These are phyloP conservation scores for Papilio gigon DNA, from an alignment of 2,888 invertebrate species.

Conservation along the genomic window DNA sequence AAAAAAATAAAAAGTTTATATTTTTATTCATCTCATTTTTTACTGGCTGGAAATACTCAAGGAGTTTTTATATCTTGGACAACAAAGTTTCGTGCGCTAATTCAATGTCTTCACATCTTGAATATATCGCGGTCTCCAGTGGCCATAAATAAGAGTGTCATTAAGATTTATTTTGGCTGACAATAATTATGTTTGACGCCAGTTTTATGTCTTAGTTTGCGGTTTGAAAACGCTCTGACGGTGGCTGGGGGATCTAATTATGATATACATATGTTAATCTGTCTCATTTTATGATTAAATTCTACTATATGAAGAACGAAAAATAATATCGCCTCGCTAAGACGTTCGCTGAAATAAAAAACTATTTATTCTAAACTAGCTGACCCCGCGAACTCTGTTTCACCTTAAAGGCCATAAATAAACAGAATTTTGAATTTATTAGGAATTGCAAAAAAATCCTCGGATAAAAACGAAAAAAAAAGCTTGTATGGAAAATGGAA, in stretches of 20 bases:
- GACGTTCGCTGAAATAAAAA: no score
- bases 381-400: no score
- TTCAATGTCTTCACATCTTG: conserved; percentile 34
- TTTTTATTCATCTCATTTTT: conserved; percentile 3
- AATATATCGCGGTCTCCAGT: conserved; percentile 22
- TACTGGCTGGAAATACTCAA: conserved; percentile 15
- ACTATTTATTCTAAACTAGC: no score
- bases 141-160: conserved; percentile 31
- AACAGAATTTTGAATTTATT: no score
- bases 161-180: conserved; percentile 36
- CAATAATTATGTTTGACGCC: conserved; percentile 26
- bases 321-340: no score
- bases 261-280: background rate
- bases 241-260: background rate
- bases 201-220: conserved; percentile 21
- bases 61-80: background rate
- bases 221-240: conserved; percentile 3
- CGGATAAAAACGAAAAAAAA: no score
- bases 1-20: conserved; percentile 14
- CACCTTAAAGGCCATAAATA: no score
- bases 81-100: conserved; percentile 3
- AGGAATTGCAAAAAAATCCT: no score
- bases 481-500: no score
- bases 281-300: no score
- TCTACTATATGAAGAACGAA: no score